These are phyloP conservation scores for Anolis sagrei DNA, from an alignment of 2,113 vertebrate genomes.

Conservation along the genomic window DNA sequence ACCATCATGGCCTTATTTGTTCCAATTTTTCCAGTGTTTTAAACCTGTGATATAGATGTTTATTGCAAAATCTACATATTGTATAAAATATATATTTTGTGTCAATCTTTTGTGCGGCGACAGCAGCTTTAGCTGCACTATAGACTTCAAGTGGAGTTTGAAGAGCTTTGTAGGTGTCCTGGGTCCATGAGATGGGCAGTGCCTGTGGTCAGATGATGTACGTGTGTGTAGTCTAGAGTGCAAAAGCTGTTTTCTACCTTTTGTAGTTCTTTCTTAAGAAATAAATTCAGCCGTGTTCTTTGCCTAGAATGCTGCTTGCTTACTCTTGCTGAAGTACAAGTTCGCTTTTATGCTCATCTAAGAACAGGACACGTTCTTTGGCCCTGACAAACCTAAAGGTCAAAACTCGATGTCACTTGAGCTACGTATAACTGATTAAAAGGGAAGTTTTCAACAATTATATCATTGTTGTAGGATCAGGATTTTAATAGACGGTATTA, in stretches of 20 bases:
- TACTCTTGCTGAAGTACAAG: neutral
- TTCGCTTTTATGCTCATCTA: neutral
- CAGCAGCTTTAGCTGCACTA: constrained; percentile 58
- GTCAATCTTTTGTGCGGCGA: constrained; percentile 57
- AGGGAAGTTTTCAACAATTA: no score
- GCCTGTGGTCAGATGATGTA: constrained; percentile 62
- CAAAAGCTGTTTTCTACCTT: constrained; percentile 78
- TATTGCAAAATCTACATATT: constrained; percentile 64
- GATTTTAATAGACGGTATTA: no score
- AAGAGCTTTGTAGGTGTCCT: constrained; percentile 47
- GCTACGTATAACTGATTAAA: no score
- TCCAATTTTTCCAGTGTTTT: constrained; percentile 72
- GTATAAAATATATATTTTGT: constrained; percentile 74
- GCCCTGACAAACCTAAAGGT: neutral
- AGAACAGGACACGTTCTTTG: neutral
- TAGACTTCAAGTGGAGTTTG: constrained; percentile 42
- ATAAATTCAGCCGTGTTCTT: constrained; percentile 75
- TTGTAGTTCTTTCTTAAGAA: constrained; percentile 82
- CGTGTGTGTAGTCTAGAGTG: constrained; percentile 69
- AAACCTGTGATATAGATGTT: constrained; percentile 74
- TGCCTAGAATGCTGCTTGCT: constrained; percentile 44
- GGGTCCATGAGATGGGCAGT: constrained; percentile 34
- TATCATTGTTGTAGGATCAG: no score
- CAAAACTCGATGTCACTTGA: neutral
- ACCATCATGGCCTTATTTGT: constrained; percentile 82